Base-by-base conservation (phyloP, 2,113 vertebrate genomes). In the Corythoichthys intestinalis region DNA sequence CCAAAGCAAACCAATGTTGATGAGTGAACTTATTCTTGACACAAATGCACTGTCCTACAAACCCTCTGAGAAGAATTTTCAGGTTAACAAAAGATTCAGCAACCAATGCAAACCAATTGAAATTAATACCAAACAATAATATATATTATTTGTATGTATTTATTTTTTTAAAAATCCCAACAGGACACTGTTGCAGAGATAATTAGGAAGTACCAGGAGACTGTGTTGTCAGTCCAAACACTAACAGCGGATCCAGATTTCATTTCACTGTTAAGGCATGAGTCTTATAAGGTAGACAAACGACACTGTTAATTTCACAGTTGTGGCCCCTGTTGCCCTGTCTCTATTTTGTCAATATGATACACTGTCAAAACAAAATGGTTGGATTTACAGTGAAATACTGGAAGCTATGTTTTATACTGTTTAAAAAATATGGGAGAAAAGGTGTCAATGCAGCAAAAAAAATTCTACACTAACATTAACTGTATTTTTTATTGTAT, bases 11-110 rank as follows among this genome's bases (percentile, higher is more conserved):
- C 93, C 94, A 17, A 86, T 95, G 91, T 94, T 95, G 76, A 76
- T 91, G 64, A 86, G 91, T 28, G 92, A 96, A 67, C 77, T 97
- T 66, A 83, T 92, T 48, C 74, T 97, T 82, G 92, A 93, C 0
- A 86, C 83, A n/a, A 70, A 91, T 10, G 71, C 79, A 0, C 81
- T 97, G 12, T 86, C 82, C 58, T 96, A 93, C 71, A 83, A 91
- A 35, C 95, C 94, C 17, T 91, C 92, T 66, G 63, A 90, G 58
- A 91, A 94, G 11, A 77, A 92, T 44, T 94, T 94, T 67, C 86
- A 92, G 93, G 94, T 96, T 62, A 2, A 41, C 5, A 5, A 44
- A 14, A n/a, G 6, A 41, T 28, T 38, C 14, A 54, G 7, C 12
- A 41, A 10, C n/a, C 10, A 67, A 53, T 44, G 37, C 7, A 34